Evolutionary conservation across 2,888 invertebrate genomes (phyloP), one percentile per base, ranked within the genome.

Genomic region (Dryocosmus kuriphilus): DNA sequence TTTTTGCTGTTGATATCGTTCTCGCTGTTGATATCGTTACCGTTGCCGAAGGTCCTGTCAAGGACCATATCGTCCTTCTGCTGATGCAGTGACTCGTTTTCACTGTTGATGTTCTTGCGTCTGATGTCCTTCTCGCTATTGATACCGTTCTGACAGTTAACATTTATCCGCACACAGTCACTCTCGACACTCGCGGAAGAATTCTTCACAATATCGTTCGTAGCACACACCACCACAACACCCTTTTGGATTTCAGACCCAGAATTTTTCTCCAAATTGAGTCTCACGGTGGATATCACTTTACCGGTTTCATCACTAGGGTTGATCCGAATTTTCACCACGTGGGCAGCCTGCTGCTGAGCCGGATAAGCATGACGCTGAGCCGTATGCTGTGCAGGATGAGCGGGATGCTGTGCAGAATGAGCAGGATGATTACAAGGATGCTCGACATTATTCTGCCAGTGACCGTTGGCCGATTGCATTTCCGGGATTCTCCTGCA

Each of bases 311-410:
- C 93, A 55, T 93, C 91, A 83, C 94, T 93, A 22, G 95, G 94
- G 90, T 94, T 95, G 90, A 95, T 95, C 89, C 94, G 93, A 88
- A 95, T 95, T 85, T 95, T 95, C 82, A 95, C 95, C 86, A 95
- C 95, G 92, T 95, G 95, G 65, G 89, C 87, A 5, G 88, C 84
- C 22, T 85, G 85, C 46, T 74, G 76, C 75, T 77, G 81, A 73
- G n/a, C n/a, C n/a, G n/a, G n/a, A n/a, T n/a, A n/a, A n/a, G n/a
- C n/a, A n/a, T n/a, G n/a, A n/a, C n/a, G n/a, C n/a, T n/a, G n/a
- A n/a, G n/a, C n/a, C n/a, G n/a, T n/a, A n/a, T n/a, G n/a, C n/a
- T n/a, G n/a, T n/a, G n/a, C n/a, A n/a, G n/a, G n/a, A n/a, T n/a
- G n/a, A n/a, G n/a, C n/a, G n/a, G n/a, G n/a, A n/a, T n/a, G n/a